These are phyloP conservation scores for Pomatorhinus ruficollis DNA, from an alignment of 2,113 vertebrate genomes.

Conservation along the genomic window DNA sequence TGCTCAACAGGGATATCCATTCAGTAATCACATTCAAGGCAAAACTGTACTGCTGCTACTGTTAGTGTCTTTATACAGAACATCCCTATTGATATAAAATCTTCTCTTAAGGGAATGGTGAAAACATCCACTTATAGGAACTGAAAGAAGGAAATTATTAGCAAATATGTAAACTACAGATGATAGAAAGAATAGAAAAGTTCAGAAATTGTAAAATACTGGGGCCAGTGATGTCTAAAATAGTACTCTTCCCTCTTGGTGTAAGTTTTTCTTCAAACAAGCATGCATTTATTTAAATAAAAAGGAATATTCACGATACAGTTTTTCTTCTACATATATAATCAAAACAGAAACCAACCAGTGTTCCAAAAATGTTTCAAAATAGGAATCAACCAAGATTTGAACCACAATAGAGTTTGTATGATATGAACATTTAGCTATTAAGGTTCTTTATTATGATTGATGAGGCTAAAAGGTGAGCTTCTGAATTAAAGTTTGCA, in stretches of 20 bases:
- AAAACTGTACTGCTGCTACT: background rate
- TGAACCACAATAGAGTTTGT: slow-evolving; percentile 13
- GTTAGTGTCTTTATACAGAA: background rate
- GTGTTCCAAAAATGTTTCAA: slow-evolving; percentile 43
- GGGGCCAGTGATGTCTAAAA: background rate
- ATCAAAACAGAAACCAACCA: slow-evolving; percentile 45
- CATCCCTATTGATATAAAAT: slow-evolving; percentile 20
- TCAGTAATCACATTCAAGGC: background rate
- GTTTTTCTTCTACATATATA: slow-evolving; percentile 8
- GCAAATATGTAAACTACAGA: slow-evolving; percentile 29
- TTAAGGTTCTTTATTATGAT: slow-evolving; percentile 30
- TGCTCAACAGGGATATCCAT: background rate
- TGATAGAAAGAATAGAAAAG: background rate
- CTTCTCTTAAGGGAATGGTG: background rate
- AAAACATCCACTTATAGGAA: background rate
- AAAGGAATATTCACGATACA: background rate
- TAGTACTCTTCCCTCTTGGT: background rate
- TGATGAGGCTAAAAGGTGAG: slow-evolving; percentile 56
- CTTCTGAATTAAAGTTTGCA: slow-evolving; percentile 47
- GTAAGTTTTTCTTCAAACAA: slow-evolving; percentile 30
- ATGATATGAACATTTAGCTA: slow-evolving; percentile 25
- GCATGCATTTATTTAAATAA: slow-evolving; percentile 41
- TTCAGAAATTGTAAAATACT: background rate
- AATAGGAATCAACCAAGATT: background rate
- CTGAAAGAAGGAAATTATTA: background rate